phyloP scores from a whole-genome alignment of 2,797 vertebrate genomes.

The Typhlichthys eigenmanni region DNA sequence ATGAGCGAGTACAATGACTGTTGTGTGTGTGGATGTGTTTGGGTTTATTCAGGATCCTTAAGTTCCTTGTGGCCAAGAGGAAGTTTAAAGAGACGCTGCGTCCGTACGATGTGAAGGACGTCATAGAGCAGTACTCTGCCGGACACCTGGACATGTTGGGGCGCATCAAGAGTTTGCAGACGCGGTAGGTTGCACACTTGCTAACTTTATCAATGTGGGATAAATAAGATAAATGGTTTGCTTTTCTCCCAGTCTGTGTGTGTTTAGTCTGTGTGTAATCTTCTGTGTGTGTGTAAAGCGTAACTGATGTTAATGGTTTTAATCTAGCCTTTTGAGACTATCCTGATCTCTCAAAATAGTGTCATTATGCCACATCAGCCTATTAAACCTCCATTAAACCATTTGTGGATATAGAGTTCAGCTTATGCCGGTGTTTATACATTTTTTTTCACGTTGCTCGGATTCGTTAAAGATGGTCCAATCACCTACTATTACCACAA shows the following conservation, averaged over 20 bases:
- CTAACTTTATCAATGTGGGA: background rate
- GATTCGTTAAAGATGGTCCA: too few relatives aligned
- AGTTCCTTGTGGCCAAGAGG: slow-evolving; percentile 97
- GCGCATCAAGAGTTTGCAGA: slow-evolving; percentile 95
- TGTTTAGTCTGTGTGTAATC: too few relatives aligned
- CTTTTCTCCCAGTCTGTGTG: too few relatives aligned
- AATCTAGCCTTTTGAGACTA: too few relatives aligned
- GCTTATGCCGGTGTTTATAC: too few relatives aligned
- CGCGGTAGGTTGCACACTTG: slow-evolving; percentile 71
- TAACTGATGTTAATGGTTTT: background rate
- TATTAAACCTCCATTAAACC: too few relatives aligned
- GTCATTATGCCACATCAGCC: too few relatives aligned
- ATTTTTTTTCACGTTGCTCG: too few relatives aligned
- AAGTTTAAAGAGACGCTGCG: slow-evolving; percentile 98
- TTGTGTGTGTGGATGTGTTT: slow-evolving; percentile 24
- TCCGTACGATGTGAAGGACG: slow-evolving; percentile 96
- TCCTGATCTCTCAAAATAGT: too few relatives aligned
- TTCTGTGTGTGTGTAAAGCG: background rate
- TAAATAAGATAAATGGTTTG: too few relatives aligned
- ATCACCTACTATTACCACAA: too few relatives aligned
- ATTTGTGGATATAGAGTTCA: too few relatives aligned
- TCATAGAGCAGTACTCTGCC: slow-evolving; percentile 97
- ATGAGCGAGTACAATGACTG: background rate
- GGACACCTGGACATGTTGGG: slow-evolving; percentile 98
- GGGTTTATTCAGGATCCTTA: slow-evolving; percentile 85